Conservation (phyloP, 1,140 invertebrate species). For the Pemphigus obesinymphae region DNA sequence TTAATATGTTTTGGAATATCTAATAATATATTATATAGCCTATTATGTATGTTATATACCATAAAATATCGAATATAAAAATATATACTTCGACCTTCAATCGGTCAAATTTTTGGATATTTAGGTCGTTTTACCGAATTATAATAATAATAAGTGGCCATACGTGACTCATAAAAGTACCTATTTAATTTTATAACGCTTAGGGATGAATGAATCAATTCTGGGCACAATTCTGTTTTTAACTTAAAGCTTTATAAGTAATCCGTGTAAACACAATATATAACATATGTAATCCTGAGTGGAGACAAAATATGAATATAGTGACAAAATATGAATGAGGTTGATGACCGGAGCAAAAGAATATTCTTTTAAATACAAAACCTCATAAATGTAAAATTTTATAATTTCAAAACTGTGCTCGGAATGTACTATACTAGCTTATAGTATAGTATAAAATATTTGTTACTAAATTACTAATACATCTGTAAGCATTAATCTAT, state of each 20-base stretch:
- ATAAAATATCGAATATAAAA: not conserved
- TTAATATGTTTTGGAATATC: not conserved
- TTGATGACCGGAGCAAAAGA: conserved; percentile 27
- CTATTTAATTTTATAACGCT: not conserved
- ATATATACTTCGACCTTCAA: not conserved
- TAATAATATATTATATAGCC: not conserved
- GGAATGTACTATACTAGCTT: too few species aligned
- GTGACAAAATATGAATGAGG: conserved; percentile 3
- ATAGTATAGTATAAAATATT: too few species aligned
- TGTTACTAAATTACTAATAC: too few species aligned
- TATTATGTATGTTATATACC: not conserved
- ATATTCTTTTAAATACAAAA: not conserved
- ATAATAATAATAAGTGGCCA: not conserved
- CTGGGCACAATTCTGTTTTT: conserved; percentile 6
- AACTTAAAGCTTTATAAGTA: not conserved
- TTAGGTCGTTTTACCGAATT: not conserved
- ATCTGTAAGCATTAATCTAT: too few species aligned
- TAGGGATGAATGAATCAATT: conserved; percentile 11
- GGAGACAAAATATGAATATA: conserved; percentile 22
- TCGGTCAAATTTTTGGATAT: not conserved
- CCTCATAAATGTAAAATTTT: not conserved
- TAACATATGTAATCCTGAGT: not conserved
- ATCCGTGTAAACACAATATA: not conserved
- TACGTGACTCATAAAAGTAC: not conserved
- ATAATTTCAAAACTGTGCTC: not conserved